Base-by-base conservation (phyloP, 2,888 invertebrate genomes). In the Hyposoter dolosus region DNA sequence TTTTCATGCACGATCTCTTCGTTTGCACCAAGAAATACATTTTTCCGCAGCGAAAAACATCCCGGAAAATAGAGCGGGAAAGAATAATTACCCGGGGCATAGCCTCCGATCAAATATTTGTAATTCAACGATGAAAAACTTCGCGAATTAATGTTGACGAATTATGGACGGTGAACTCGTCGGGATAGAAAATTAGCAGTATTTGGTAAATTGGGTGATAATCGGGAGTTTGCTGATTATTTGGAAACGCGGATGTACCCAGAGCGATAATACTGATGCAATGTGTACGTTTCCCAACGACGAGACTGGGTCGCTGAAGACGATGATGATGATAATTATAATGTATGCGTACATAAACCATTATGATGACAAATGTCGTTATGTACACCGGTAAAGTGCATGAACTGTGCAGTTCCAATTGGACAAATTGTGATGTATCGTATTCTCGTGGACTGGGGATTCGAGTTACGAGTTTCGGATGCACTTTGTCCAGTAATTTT, bases 161-260 rank as follows among this genome's bases (percentile, higher is more conserved):
- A 19, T 53, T 10, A 53, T 53, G 5, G 53, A 72, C n/a, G 53
- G 32, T 12, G n/a, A 53, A 53, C 53, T n/a, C 72, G 53, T 53
- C 28, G 35, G 28, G 53, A 50, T 19, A 6, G 32, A 10, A 32
- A 19, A 47, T 72, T 32, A 32, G 10, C 35, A 10, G n/a, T 72
- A 50, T 72, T 53, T 28, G 53, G 32, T 47, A 53, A 53, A 72
- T 32, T 72, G 47, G 71, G 32, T 72, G 71, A 72, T 72, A n/a
- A n/a, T 45, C 23, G 23, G 17, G 35, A n/a, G 53, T 72, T 72
- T 72, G 47, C 53, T 35, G 53, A 1, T 72, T 35, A 72, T 72
- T 72, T 53, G 32, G 5, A 45, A 45, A 35, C 32, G 53, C 6
- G 50, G 10, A 3, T 47, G 28, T 32, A 35, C n/a, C 35, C 28